A percentile compares a stretch with the other conserved stretches of the same genome.
Evolutionary conservation across 1,140 invertebrate species (phyloP).

Genomic region (Sinella curviseta): DNA sequence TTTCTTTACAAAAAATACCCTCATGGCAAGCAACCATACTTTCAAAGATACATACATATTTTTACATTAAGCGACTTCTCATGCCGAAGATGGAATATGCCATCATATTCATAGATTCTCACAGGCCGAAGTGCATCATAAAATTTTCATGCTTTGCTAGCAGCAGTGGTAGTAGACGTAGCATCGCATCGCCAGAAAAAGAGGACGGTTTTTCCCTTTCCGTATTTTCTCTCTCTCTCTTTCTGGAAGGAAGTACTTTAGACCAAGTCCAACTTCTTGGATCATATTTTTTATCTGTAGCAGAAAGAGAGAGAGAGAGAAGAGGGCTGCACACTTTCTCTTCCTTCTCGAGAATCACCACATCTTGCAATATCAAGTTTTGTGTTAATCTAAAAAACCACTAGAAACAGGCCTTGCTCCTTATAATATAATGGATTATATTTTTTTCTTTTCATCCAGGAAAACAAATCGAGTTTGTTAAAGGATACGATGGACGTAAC

Average conservation of each 20-base stretch:
- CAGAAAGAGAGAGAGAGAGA: not conserved
- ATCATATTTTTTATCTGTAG: not conserved
- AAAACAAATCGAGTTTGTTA: too few species aligned
- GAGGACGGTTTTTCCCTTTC: not conserved
- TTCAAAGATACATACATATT: too few species aligned
- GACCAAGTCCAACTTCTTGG: not conserved
- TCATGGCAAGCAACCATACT: too few species aligned
- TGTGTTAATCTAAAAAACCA: too few species aligned
- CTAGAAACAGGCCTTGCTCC: too few species aligned
- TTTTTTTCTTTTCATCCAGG: too few species aligned
- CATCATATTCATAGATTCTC: slow-evolving; percentile 21
- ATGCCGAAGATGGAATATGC: not conserved
- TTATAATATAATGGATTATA: too few species aligned
- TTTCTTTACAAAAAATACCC: not conserved
- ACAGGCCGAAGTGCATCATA: slow-evolving; percentile 14
- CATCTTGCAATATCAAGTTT: too few species aligned
- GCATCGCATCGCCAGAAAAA: not conserved
- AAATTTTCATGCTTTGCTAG: slow-evolving; percentile 16
- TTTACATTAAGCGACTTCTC: not conserved
- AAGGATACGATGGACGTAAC: too few species aligned
- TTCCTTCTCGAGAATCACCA: not conserved
- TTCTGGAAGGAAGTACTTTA: not conserved
- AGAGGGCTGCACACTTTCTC: not conserved
- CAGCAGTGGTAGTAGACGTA: not conserved
- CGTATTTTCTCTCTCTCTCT: not conserved